Percentiles rank a stretch among this genome's conserved stretches.
phyloP scores from a whole-genome alignment of 2,888 invertebrate species.

The Drosophila merina region DNA sequence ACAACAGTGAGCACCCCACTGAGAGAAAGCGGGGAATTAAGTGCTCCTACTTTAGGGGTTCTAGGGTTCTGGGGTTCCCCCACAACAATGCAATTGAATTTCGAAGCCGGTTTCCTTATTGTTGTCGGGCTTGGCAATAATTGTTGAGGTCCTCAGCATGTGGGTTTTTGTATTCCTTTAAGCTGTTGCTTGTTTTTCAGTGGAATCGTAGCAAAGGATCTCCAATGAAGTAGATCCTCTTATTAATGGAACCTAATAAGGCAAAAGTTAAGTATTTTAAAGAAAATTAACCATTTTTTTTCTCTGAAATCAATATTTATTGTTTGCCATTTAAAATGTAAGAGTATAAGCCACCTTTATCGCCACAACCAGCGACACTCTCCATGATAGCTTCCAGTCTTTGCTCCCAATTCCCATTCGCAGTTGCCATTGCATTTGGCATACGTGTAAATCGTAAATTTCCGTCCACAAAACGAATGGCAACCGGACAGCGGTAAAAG shows the following conservation, averaged over 20 bases:
- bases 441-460: slow-evolving; percentile 80
- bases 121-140: slow-evolving; percentile 62
- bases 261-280: not conserved
- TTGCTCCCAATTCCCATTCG: slow-evolving; percentile 45
- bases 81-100: slow-evolving; percentile 65
- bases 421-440: slow-evolving; percentile 65
- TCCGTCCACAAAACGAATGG: slow-evolving; percentile 66
- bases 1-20: slow-evolving; percentile 44
- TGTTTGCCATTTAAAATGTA: slow-evolving; percentile 29
- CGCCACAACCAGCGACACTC: slow-evolving; percentile 41
- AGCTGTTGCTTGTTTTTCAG: too few species aligned
- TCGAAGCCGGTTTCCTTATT: slow-evolving; percentile 53
- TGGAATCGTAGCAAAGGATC: not conserved
- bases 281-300: not conserved
- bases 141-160: slow-evolving; percentile 65
- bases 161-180: too few species aligned
- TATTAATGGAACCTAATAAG: not conserved
- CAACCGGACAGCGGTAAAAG: slow-evolving; percentile 23
- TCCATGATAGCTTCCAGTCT: slow-evolving; percentile 14
- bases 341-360: slow-evolving; percentile 62
- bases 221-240: too few species aligned
- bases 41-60: not conserved
- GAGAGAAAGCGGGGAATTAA: not conserved
- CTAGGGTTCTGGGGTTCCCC: not conserved
- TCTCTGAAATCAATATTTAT: slow-evolving; percentile 32